phyloP scores from a whole-genome alignment of 2,797 vertebrate genomes.

The Prunella strophiata region DNA sequence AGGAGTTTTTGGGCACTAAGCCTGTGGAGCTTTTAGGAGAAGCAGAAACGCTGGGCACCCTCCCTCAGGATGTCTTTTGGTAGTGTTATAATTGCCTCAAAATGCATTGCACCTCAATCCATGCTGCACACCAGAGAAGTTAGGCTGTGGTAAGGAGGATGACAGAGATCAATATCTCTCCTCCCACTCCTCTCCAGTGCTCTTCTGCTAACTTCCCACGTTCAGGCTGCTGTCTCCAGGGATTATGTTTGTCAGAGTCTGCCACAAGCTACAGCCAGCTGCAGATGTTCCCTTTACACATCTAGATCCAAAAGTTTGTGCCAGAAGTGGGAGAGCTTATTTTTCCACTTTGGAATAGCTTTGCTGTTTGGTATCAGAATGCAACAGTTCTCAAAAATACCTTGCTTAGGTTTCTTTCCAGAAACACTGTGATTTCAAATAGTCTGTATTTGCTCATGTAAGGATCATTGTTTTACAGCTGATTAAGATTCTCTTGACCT shows the following conservation, averaged over 20 bases:
- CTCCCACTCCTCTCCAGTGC: not conserved
- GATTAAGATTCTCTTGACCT: not conserved
- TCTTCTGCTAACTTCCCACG: not conserved
- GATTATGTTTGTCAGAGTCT: not conserved
- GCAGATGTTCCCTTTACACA: not conserved
- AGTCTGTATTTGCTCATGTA: not conserved
- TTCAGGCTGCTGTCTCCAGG: not conserved
- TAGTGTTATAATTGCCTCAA: not conserved
- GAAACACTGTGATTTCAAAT: not conserved
- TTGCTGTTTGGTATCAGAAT: accelerated
- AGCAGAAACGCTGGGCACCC: not conserved
- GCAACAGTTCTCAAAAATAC: not conserved
- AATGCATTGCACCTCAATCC: not conserved
- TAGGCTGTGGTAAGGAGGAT: not conserved
- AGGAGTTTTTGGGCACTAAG: not conserved
- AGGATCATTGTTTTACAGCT: not conserved
- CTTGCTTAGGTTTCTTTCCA: not conserved
- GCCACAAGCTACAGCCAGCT: not conserved
- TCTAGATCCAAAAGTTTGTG: not conserved
- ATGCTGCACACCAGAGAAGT: not conserved
- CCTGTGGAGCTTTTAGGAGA: not conserved
- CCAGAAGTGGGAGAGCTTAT: not conserved
- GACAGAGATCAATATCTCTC: not conserved
- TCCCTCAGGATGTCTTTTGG: not conserved
- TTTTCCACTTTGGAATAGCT: not conserved